phyloP scores from a whole-genome alignment of 2,797 vertebrate genomes.

The Pipistrellus pipistrellus region DNA sequence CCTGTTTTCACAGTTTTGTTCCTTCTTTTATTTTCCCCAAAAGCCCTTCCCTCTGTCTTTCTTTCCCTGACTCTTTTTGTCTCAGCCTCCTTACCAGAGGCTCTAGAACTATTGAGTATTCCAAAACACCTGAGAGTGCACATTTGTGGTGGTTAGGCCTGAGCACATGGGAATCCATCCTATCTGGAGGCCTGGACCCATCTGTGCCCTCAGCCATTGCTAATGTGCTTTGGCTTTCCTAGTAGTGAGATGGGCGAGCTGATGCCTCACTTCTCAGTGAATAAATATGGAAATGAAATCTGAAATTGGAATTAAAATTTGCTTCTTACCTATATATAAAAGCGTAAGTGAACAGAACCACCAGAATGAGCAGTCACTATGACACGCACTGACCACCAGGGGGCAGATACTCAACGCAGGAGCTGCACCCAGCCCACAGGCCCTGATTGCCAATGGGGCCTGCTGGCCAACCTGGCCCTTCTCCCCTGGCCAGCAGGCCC shows the following conservation, averaged over 20 bases:
- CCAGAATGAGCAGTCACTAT: no score
- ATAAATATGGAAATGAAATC: conserved; percentile 11
- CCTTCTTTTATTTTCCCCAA: neutral
- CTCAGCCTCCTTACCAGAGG: neutral
- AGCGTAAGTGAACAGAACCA: no score
- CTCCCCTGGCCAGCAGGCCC: no score
- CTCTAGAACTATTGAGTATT: neutral
- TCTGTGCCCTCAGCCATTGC: neutral
- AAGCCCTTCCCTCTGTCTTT: neutral
- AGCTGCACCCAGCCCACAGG: no score
- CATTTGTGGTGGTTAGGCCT: neutral
- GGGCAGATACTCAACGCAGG: no score
- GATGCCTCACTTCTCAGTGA: neutral
- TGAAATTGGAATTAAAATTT: neutral
- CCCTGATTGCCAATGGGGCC: no score
- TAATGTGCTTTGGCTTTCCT: neutral
- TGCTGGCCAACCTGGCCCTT: no score
- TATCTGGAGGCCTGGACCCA: neutral
- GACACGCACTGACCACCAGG: no score
- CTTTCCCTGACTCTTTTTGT: neutral
- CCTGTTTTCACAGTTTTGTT: neutral
- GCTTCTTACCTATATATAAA: neutral
- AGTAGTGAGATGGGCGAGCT: neutral
- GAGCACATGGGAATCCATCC: neutral
- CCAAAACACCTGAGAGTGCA: neutral